Percentiles rank a stretch among this genome's conserved stretches.
Evolutionary conservation across 1,140 invertebrate species (phyloP).

Genomic region (Solenopsis fugax): DNA sequence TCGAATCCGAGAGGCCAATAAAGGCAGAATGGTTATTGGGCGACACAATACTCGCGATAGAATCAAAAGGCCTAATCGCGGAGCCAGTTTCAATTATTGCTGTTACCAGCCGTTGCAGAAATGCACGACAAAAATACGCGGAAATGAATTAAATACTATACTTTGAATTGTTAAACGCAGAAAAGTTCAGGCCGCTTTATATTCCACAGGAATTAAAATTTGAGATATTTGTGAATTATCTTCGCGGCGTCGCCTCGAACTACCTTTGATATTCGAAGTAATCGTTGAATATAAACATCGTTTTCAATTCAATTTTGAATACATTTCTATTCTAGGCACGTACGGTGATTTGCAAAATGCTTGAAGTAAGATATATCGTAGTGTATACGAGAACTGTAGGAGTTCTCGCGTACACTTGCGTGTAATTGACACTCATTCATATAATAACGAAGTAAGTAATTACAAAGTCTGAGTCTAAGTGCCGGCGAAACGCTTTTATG

Average conservation of each 20-base stretch:
- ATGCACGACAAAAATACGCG: not conserved
- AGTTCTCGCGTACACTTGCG: not conserved
- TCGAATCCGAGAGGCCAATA: constrained; percentile 45
- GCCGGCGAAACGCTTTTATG: not conserved
- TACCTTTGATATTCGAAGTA: not conserved
- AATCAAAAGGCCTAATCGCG: constrained; percentile 32
- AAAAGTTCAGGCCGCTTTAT: not conserved
- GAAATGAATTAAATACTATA: constrained; percentile 12
- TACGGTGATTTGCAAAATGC: not conserved
- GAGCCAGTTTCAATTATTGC: constrained; percentile 34
- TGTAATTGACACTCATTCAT: not conserved
- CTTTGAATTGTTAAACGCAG: not conserved
- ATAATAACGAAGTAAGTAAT: not conserved
- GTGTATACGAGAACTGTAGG: not conserved
- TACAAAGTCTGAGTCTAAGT: not conserved
- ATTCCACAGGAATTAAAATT: not conserved
- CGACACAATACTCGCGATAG: constrained; percentile 31
- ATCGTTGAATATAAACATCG: constrained; percentile 24
- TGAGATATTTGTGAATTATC: constrained; percentile 6
- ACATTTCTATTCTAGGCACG: not conserved
- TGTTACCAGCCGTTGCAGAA: not conserved
- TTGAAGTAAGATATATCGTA: not conserved
- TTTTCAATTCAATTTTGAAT: constrained; percentile 19
- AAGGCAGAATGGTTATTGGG: constrained; percentile 41
- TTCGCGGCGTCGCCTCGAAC: too few relatives aligned